Percentiles rank a stretch among this genome's conserved stretches.
phyloP scores from a whole-genome alignment of 2,113 vertebrate genomes.

The Mustela nigripes region DNA sequence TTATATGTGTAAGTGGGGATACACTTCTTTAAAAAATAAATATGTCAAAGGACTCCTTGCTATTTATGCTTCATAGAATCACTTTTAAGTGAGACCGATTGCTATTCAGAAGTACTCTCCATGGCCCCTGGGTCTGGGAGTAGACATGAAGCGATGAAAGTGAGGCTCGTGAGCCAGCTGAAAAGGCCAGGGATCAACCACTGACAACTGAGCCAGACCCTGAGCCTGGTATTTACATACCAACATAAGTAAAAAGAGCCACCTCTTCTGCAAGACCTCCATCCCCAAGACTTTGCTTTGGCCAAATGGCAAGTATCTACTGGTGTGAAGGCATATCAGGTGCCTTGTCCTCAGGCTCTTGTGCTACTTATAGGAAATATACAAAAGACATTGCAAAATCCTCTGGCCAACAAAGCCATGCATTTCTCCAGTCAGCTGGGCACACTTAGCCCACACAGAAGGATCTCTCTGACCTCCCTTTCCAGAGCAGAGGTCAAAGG shows the following conservation, averaged over 20 bases:
- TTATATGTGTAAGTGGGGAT: not conserved
- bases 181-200: not conserved
- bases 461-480: conserved; percentile 56
- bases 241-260: not conserved
- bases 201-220: not conserved
- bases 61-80: not conserved
- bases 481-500: conserved; percentile 75
- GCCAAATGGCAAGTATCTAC: not conserved
- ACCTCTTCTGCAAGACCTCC: not conserved
- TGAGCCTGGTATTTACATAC: not conserved
- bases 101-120: not conserved
- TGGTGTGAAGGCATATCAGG: not conserved
- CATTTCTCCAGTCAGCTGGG: not conserved
- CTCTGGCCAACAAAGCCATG: conserved; percentile 27
- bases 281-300: not conserved
- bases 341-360: not conserved
- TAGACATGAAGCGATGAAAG: not conserved
- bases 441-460: conserved; percentile 73
- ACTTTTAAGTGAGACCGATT: not conserved
- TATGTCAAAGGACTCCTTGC: not conserved
- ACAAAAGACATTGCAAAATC: conserved; percentile 18
- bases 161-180: not conserved
- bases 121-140: not conserved
- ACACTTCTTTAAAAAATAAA: conserved; percentile 29
- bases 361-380: not conserved